Evolutionary conservation across 2,888 invertebrate species (phyloP), one percentile per base, ranked within the genome.

Genomic region (Euspilapteryx auroguttella): DNA sequence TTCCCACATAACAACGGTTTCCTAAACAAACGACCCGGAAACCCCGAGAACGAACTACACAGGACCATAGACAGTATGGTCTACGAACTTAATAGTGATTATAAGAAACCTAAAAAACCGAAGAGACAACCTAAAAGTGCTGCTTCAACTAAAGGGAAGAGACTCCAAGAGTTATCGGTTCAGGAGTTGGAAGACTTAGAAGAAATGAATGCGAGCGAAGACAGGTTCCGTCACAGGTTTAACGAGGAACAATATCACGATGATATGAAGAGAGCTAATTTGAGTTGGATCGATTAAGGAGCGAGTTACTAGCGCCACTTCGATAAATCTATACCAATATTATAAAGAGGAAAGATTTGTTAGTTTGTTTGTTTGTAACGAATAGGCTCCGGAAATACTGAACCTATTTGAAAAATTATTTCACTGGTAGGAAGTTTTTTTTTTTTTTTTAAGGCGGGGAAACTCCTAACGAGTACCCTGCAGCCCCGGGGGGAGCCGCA

Each of bases 31-130:
- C 45, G 59, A 2, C 50, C 58, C 37, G 51, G 55, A 42, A 58
- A 61, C 47, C 49, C 56, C 1, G 53, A 53, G 3, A 61, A 62
- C 39, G 56, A 59, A 3, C 44, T 69, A 1, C 61, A 65, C 30
- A 44, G 52, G 36, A 49, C 59, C 30, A 38, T 75, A 33, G 61
- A 66, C 49, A 49, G 58, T 39, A 56, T 75, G 51, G 54, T 49
- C 2, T 35, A 46, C 1, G 63, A 69, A 9, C 47, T 69, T 3
- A 54, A 56, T 33, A 52, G 50, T 30, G 34, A 14, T 5, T 10
- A 29, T 15, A 45, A 44, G 31, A 35, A 30, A 40, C 37, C 27
- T 8, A 14, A 33, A 9, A 39, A 32, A 14, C 10, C 15, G 24
- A 12, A 30, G 21, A 10, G 17, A 14, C n/a, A 31, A 29, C 24